Conservation (phyloP, 2,113 vertebrate species). For the Coptodon rendalli region DNA sequence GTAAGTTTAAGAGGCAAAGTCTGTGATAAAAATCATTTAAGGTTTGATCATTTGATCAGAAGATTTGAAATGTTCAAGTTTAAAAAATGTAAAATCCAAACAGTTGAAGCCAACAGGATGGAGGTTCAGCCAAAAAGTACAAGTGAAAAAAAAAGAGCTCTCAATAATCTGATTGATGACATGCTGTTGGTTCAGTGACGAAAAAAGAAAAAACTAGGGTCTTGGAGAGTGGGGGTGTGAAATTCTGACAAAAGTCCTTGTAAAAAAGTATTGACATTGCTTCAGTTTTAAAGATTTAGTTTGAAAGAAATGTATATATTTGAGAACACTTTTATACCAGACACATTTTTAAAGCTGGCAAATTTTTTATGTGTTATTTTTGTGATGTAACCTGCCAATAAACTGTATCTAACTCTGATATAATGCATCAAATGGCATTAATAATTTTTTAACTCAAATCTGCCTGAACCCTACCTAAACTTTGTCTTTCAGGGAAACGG, state of each 20-base stretch:
- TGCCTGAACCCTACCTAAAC: background rate
- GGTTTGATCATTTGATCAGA: background rate
- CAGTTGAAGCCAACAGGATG: background rate
- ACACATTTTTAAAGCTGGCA: rapidly evolving
- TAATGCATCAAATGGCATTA: background rate
- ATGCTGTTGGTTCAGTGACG: background rate
- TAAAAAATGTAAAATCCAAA: background rate
- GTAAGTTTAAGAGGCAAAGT: rapidly evolving
- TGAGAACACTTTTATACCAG: background rate
- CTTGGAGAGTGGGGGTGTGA: rapidly evolving
- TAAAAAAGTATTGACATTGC: rapidly evolving
- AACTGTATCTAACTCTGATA: background rate
- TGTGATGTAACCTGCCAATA: background rate
- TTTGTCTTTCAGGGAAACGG: background rate
- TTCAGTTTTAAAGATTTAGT: background rate
- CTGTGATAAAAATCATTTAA: background rate
- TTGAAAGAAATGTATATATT: rapidly evolving
- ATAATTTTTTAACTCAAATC: background rate
- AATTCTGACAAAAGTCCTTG: background rate
- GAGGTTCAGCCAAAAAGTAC: background rate
- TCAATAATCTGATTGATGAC: rapidly evolving
- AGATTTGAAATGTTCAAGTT: background rate
- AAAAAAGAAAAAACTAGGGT: background rate
- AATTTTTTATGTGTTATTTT: background rate
- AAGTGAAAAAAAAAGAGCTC: rapidly evolving